Base-by-base conservation (phyloP, 92 coral and sea anemone genomes). In the Actinostola sp. region DNA sequence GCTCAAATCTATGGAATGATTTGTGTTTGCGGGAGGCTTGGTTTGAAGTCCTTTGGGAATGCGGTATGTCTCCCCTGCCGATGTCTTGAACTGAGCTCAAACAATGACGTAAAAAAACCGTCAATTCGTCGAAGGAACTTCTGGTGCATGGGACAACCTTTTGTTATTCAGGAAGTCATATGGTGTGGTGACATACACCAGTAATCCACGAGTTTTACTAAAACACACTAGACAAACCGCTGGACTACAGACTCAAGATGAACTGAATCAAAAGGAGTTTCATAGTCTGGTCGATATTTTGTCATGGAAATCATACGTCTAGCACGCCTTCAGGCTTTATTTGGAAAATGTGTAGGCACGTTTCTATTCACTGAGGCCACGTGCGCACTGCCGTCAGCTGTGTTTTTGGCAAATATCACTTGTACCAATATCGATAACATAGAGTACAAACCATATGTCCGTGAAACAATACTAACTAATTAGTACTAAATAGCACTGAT, bases 1-100 rank as follows among this genome's bases (percentile, higher is more conserved):
- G 5, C 30, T 52, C 3, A 5, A 4, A 52, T 10, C 30, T 19
- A 1, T 10, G 29, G 59, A 26, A 21, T 26, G 32, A 57, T 27
- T 4, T 11, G 19, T 27, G 2, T 48, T 21, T 14, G 59, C 38
- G 62, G 5, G 2, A 20, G 20, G 61, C 74, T 68, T 68, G 74
- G 74, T 48, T 68, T 68, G 61, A 0, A 45, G 62, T 68, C 74
- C 62, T 33, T 34, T 50, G 61, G 74, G 61, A 68, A 51, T 51
- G 74, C 48, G 42, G n/a, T 19, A 26, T 11, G 62, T 57, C 38
- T 30, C 38, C 39, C 63, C 26, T 53, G 21, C 25, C 13, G 20
- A 53, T 53, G 56, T 11, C 56, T 15, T 25, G 13, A 57, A 57
- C 28, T 4, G 11, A 4, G 42, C 42, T 4, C 28, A 26, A 19